phyloP scores from a whole-genome alignment of 2,888 invertebrate species.

The Balanococcus diminutus region DNA sequence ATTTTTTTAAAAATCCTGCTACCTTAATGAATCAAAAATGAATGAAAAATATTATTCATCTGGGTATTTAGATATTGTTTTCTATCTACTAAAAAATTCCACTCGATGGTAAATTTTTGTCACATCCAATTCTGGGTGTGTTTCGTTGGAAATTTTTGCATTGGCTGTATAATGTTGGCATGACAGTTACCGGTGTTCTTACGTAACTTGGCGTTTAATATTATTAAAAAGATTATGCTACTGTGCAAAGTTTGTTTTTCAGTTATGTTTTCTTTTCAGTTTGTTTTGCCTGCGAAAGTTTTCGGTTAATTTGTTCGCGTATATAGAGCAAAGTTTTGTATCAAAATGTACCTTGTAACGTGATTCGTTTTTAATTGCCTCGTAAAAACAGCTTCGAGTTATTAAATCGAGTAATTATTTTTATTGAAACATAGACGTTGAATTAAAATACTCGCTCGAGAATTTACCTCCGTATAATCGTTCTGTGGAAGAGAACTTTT shows the following conservation, averaged over 20 bases:
- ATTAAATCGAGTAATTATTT: not conserved
- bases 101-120: too few species aligned
- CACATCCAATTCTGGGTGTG: too few species aligned
- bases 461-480: not conserved
- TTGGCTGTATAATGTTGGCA: not conserved
- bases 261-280: constrained; percentile 12
- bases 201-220: not conserved
- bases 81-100: too few species aligned
- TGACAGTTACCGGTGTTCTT: not conserved
- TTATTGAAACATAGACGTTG: not conserved
- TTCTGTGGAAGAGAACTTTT: not conserved
- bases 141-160: not conserved
- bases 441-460: not conserved
- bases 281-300: not conserved
- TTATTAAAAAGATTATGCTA: constrained; percentile 33
- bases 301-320: constrained; percentile 27
- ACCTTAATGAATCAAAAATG: too few species aligned
- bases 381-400: not conserved
- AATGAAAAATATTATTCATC: too few species aligned
- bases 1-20: too few species aligned
- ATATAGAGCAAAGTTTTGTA: not conserved
- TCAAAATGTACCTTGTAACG: constrained; percentile 27
- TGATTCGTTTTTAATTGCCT: constrained; percentile 18
- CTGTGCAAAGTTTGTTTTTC: constrained; percentile 36
- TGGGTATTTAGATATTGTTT: too few species aligned